Base-by-base conservation (phyloP, 2,113 vertebrate genomes). In the Gobio gobio region DNA sequence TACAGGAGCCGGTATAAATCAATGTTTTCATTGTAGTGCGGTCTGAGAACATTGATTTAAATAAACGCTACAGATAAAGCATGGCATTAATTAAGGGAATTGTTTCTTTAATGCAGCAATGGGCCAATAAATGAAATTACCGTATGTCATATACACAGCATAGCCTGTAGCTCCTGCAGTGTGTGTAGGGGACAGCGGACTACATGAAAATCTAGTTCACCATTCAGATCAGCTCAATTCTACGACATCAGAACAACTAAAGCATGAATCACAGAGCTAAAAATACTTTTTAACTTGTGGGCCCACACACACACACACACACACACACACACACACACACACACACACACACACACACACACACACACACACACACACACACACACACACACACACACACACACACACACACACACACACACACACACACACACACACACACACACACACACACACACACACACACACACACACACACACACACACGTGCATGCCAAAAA, bases 61-160 rank as follows among this genome's bases (percentile, higher is more conserved):
- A 89, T 86, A 83, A 90, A 88, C 82, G 47, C 83, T 83, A 78
- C 86, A 78, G 86, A 89, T 89, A 87, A 91, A 82, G 61, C 75
- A 29, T 70, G 72, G 77, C 85, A 90, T 89, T 90, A 89, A 91
- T 89, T 89, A 89, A 89, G 74, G 49, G 84, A 84, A 89, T 88
- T 89, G 89, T 91, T 90, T 87, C 82, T 86, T 82, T 88, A 90
- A 87, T 87, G 88, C 78, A 78, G 83, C 59, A 33, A 85, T 51
- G 82, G 84, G 85, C 45, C 68, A 74, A 89, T 90, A 86, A 89
- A 90, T 86, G 86, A 79, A 84, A 82, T 74, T 85, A 68, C 70
- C 83, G 58, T 87, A 87, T 86, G 58, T 75, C 61, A 82, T 88
- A 66, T 78, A 84, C 22, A 81, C 29, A 86, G 66, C 87, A 78